These are phyloP conservation scores for Poeciliopsis occidentalis DNA, from an alignment of 2,113 vertebrate genomes.

Conservation along the genomic window DNA sequence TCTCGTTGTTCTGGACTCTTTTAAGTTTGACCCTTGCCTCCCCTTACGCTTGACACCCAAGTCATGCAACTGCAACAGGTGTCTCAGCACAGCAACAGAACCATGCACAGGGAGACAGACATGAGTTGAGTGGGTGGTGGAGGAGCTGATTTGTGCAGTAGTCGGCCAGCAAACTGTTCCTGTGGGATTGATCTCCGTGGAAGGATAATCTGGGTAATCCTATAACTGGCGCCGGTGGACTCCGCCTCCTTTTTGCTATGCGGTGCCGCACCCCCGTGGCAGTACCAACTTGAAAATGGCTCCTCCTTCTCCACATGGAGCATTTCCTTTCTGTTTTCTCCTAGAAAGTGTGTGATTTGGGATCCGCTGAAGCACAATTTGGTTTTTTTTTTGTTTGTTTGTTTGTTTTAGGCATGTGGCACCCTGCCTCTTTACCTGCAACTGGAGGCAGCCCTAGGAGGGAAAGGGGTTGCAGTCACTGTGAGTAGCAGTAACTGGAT, in stretches of 20 bases:
- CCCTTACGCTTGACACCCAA: slow-evolving; percentile 13
- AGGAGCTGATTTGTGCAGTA: slow-evolving; percentile 65
- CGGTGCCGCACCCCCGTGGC: not conserved
- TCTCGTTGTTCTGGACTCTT: slow-evolving; percentile 24
- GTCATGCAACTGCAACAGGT: slow-evolving; percentile 70
- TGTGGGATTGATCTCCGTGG: slow-evolving; percentile 71
- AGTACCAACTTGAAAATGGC: not conserved
- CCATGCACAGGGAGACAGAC: slow-evolving; percentile 28
- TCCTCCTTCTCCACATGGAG: slow-evolving; percentile 18
- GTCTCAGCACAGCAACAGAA: slow-evolving; percentile 62
- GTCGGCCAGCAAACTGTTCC: slow-evolving; percentile 72
- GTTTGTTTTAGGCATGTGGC: slow-evolving; percentile 26
- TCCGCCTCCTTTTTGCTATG: slow-evolving; percentile 63
- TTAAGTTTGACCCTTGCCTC: slow-evolving; percentile 19
- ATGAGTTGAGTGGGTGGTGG: slow-evolving; percentile 49
- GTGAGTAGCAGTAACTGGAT: slow-evolving; percentile 60
- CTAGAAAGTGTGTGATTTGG: slow-evolving; percentile 38
- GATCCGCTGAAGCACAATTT: slow-evolving; percentile 2
- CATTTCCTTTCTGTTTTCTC: slow-evolving; percentile 33
- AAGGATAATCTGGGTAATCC: slow-evolving; percentile 83
- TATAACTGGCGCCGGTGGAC: slow-evolving; percentile 66
- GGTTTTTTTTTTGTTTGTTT: not conserved
- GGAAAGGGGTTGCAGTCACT: slow-evolving; percentile 67
- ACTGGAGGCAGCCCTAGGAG: slow-evolving; percentile 46
- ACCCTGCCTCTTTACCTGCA: slow-evolving; percentile 17